A percentile compares a stretch with the other conserved stretches of the same genome.
phyloP scores from a whole-genome alignment of 2,888 invertebrate species.

The Gastracanthus pulcherrimus region DNA sequence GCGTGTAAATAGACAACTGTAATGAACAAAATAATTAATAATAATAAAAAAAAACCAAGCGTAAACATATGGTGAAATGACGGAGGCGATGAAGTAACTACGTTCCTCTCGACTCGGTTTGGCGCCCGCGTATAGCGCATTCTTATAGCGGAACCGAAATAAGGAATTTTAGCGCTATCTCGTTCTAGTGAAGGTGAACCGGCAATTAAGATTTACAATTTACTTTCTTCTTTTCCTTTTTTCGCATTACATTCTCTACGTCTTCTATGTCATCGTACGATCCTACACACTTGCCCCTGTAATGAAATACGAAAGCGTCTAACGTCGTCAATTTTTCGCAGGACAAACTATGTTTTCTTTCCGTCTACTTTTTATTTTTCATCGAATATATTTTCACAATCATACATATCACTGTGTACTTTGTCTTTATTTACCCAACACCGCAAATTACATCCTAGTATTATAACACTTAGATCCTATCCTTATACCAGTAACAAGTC shows the following conservation, averaged over 20 bases:
- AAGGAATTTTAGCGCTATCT: constrained; percentile 40
- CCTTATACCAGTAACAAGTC: no score
- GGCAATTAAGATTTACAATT: constrained; percentile 41
- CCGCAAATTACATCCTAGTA: not conserved
- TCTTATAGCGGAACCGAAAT: constrained; percentile 23
- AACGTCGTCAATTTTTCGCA: constrained; percentile 33
- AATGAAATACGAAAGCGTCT: constrained; percentile 26
- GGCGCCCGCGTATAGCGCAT: not conserved
- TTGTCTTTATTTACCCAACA: constrained; percentile 1
- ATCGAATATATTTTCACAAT: constrained; percentile 57
- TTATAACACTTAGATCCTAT: no score
- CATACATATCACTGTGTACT: constrained; percentile 34
- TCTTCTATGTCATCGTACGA: constrained; percentile 23
- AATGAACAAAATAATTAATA: constrained; percentile 25
- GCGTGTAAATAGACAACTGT: constrained; percentile 45
- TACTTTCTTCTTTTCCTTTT: constrained; percentile 14
- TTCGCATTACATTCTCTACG: constrained; percentile 24
- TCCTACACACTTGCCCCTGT: constrained; percentile 24
- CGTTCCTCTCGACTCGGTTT: constrained; percentile 49
- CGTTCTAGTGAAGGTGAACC: constrained; percentile 51
- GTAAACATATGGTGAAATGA: constrained; percentile 39
- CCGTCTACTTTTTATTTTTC: constrained; percentile 50
- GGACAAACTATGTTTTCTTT: constrained; percentile 33
- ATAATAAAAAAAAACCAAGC: constrained; percentile 16
- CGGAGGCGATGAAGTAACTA: constrained; percentile 40